These are phyloP conservation scores for Tolypeutes matacus DNA, from an alignment of 2,797 vertebrate genomes.

Conservation along the genomic window DNA sequence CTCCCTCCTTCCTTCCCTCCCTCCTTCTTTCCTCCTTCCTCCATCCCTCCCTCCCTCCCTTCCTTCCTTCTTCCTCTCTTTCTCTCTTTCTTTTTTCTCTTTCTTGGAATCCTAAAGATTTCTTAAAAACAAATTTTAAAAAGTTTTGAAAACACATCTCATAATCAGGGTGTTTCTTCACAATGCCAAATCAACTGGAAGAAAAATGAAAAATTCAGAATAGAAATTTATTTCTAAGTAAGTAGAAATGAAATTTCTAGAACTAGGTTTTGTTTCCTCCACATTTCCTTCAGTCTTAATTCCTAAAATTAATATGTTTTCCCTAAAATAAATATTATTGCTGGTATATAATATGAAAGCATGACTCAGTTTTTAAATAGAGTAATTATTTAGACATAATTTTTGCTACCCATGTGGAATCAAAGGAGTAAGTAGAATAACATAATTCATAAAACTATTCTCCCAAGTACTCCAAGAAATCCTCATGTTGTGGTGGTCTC, in stretches of 20 bases:
- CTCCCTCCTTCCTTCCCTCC: too few species aligned
- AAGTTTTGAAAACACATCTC: neutral
- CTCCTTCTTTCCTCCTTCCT: too few species aligned
- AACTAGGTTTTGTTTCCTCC: neutral
- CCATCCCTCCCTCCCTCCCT: too few species aligned
- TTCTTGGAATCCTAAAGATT: neutral
- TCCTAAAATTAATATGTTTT: neutral
- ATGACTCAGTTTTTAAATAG: neutral
- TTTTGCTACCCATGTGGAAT: neutral
- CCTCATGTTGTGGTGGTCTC: neutral
- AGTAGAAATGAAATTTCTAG: neutral
- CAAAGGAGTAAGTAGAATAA: neutral
- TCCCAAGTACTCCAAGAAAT: neutral
- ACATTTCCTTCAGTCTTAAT: neutral
- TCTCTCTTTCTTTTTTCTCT: neutral
- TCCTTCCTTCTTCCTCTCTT: too few species aligned
- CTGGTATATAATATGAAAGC: neutral
- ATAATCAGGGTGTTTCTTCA: neutral
- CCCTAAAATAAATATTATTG: neutral
- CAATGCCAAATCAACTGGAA: neutral
- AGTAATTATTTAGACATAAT: neutral
- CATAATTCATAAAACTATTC: neutral
- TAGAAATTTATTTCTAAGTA: slow-evolving; percentile 20
- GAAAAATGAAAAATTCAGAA: neutral
- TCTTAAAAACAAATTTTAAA: neutral